phyloP scores from a whole-genome alignment of 37 sponge, comb jelly and placozoan genomes.

The Haliclona indistincta region DNA sequence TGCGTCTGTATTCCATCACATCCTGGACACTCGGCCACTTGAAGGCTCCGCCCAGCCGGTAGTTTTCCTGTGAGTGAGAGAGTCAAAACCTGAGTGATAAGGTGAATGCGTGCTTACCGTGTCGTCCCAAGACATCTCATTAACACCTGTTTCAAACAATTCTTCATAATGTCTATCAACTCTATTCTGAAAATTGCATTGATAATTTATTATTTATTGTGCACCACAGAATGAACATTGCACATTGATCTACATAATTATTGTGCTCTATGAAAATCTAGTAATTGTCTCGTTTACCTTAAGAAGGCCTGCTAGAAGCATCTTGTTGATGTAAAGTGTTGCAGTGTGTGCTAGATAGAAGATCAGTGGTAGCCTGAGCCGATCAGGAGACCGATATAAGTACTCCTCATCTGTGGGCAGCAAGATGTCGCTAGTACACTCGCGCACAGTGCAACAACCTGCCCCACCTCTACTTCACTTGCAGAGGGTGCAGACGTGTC shows the following conservation, averaged over 20 bases:
- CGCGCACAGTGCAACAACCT: neutral
- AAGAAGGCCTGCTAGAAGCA: slow-evolving; percentile 34
- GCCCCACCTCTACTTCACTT: too few relatives aligned
- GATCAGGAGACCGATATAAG: slow-evolving; percentile 39
- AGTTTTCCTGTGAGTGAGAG: slow-evolving; percentile 64
- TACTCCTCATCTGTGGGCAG: slow-evolving; percentile 24
- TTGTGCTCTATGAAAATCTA: too few relatives aligned
- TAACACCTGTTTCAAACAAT: slow-evolving; percentile 85
- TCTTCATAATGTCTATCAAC: slow-evolving; percentile 55
- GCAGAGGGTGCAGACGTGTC: too few relatives aligned
- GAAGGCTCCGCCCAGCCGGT: slow-evolving; percentile 71
- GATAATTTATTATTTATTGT: too few relatives aligned
- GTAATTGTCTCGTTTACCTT: neutral
- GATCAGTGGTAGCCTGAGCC: slow-evolving; percentile 18
- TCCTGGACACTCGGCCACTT: slow-evolving; percentile 64
- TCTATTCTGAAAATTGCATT: slow-evolving; percentile 59
- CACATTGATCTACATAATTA: too few relatives aligned
- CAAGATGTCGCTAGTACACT: too few relatives aligned
- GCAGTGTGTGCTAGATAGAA: slow-evolving; percentile 47
- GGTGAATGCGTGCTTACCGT: slow-evolving; percentile 40
- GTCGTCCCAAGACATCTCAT: slow-evolving; percentile 89
- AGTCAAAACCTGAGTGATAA: neutral
- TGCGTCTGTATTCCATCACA: slow-evolving; percentile 54
- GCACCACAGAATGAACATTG: too few relatives aligned
- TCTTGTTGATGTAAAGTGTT: slow-evolving; percentile 44